Evolutionary conservation across 2,888 invertebrate species (phyloP), one percentile per base, ranked within the genome.

Genomic region (Meiosimyza decipiens): DNA sequence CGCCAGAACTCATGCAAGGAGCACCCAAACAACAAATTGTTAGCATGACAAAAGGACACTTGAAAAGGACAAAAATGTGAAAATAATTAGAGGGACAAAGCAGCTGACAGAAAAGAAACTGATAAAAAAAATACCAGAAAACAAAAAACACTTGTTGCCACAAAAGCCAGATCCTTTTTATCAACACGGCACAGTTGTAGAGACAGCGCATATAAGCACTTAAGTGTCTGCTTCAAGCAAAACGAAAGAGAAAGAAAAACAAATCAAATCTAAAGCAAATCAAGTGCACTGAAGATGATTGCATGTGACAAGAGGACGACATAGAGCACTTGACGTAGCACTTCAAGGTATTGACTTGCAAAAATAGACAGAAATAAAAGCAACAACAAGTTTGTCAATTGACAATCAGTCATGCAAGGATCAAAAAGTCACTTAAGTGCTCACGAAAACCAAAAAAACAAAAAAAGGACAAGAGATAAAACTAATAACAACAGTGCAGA

Each of bases 21-120:
- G 57, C 68, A 68, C 68, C 68, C 57, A 68, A 59, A 68, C 68
- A 68, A 59, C 68, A 59, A 47, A 68, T 68, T 49, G 57, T 18
- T 55, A 28, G 52, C 60, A 49, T 70, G 70, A 70, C 70, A 70
- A 70, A 70, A 40, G 69, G 70, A 70, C 68, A 68, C 70, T 70
- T 62, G 63, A 70, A 62, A 62, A 40, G 62, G 62, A 70, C 70
- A 63, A 57, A 67, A 70, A 60, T 70, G 70, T 40, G 70, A 70
- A 68, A 70, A 70, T 62, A 70, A 70, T 70, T 70, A 70, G 54
- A 40, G 51, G 62, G 47, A 60, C 69, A 55, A 50, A 13, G 22
- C 6, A 7, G 18, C n/a, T 33, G 49, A 16, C 62, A 16, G n/a
- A 11, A 49, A n/a, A 11, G 40, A 47, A 49, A 49, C 12, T 22